Evolutionary conservation across 1,140 invertebrate species (phyloP).

Genomic region (Tetramorium alpestre): DNA sequence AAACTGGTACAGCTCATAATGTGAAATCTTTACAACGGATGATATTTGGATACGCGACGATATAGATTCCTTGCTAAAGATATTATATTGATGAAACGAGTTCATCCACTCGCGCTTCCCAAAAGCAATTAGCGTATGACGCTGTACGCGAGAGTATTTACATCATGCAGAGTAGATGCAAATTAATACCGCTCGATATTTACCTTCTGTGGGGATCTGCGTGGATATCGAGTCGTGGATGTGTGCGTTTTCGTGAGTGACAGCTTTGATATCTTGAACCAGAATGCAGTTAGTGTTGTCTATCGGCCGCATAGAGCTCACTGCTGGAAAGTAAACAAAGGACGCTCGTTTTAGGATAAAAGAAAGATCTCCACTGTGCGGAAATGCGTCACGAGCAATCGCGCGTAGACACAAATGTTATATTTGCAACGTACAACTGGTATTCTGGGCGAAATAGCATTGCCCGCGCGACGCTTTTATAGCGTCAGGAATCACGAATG

Average conservation of each 20-base stretch:
- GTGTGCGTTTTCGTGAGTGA: constrained; percentile 92
- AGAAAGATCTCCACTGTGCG: background rate
- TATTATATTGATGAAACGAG: constrained; percentile 67
- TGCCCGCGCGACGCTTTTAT: constrained; percentile 70
- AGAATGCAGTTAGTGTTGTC: constrained; percentile 95
- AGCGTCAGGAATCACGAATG: constrained; percentile 69
- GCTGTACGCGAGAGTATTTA: constrained; percentile 70
- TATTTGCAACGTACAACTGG: constrained; percentile 62
- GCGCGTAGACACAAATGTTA: constrained; percentile 44
- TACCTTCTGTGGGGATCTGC: constrained; percentile 91
- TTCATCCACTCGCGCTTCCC: constrained; percentile 66
- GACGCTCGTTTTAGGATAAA: constrained; percentile 14
- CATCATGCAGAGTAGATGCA: constrained; percentile 74
- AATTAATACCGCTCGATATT: constrained; percentile 75
- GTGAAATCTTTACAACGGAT: constrained; percentile 41
- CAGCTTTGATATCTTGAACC: constrained; percentile 95
- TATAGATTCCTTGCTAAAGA: constrained; percentile 61
- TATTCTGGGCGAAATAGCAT: constrained; percentile 64
- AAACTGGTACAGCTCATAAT: background rate
- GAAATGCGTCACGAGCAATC: constrained; percentile 16
- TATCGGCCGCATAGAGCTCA: constrained; percentile 94
- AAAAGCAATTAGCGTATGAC: constrained; percentile 75
- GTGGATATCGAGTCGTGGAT: constrained; percentile 90
- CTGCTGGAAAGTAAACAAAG: constrained; percentile 88
- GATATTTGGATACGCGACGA: constrained; percentile 39